Conservation (phyloP, 2,113 vertebrate genomes). For the Antennarius striatus region DNA sequence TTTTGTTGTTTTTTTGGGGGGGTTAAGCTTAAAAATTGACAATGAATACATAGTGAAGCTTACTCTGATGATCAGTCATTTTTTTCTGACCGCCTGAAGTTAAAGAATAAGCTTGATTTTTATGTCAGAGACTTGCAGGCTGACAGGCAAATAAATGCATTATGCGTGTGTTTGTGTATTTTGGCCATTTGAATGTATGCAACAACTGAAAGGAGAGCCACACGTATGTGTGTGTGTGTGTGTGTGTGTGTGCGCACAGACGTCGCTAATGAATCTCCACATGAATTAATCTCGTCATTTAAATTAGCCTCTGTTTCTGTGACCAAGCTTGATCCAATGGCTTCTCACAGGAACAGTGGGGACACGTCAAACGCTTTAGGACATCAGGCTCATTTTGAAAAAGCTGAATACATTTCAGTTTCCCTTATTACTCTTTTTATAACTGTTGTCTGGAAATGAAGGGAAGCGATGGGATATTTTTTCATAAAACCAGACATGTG, state of each 20-base stretch:
- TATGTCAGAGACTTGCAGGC: not conserved
- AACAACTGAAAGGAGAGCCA: no score
- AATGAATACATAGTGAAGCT: no score
- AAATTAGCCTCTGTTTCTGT: conserved; percentile 73
- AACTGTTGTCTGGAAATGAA: conserved; percentile 37
- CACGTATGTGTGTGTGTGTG: conserved; percentile 4
- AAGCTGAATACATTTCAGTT: conserved; percentile 56
- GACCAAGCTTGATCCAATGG: conserved; percentile 60
- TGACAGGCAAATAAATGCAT: not conserved
- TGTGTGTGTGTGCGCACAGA: conserved; percentile 28
- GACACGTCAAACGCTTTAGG: conserved; percentile 39
- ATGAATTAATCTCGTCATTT: conserved; percentile 76
- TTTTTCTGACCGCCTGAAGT: no score
- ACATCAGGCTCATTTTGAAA: conserved; percentile 52
- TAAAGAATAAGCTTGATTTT: no score
- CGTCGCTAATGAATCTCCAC: conserved; percentile 66
- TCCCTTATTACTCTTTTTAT: conserved; percentile 52
- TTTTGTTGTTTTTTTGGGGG: no score
- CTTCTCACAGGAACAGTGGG: conserved; percentile 48
- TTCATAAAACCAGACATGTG: conserved; percentile 17
- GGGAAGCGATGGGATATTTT: conserved; percentile 9
- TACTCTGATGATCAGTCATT: no score
- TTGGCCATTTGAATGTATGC: no score
- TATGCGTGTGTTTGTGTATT: no score
- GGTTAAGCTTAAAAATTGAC: no score